Percentiles rank a stretch among this genome's conserved stretches.
These are phyloP conservation scores for Amblyjoppa proteus DNA, from an alignment of 2,888 invertebrate genomes.

Conservation along the genomic window DNA sequence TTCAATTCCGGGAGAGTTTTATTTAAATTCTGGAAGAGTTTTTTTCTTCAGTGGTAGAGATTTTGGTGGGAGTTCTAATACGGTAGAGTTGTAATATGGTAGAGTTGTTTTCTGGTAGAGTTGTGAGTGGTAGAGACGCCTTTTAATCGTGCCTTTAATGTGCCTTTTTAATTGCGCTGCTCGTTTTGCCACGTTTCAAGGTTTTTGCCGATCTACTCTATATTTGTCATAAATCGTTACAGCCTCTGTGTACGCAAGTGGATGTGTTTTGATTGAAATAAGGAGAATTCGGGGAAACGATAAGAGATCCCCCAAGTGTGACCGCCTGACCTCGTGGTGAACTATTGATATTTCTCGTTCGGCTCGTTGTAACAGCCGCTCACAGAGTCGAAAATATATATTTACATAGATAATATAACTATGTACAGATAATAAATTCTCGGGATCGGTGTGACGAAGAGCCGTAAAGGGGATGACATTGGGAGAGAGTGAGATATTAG, in stretches of 20 bases:
- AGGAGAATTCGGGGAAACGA: constrained; percentile 34
- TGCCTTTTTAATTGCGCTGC: too few relatives aligned
- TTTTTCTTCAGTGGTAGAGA: too few relatives aligned
- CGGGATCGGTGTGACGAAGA: constrained; percentile 20
- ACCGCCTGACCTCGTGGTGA: constrained; percentile 51
- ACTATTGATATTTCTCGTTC: constrained; percentile 60
- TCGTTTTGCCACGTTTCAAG: too few relatives aligned
- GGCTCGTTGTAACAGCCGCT: constrained; percentile 3
- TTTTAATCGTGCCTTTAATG: too few relatives aligned
- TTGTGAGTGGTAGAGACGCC: too few relatives aligned
- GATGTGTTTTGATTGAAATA: neutral
- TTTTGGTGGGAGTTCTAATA: too few relatives aligned
- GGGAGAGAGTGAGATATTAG: constrained; percentile 54
- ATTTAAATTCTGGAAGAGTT: too few relatives aligned
- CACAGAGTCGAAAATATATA: neutral
- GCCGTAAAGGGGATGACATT: constrained; percentile 35
- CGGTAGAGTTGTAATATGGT: too few relatives aligned
- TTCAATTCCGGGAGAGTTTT: too few relatives aligned
- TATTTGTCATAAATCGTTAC: constrained; percentile 11
- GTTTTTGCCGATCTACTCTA: neutral
- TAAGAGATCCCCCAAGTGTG: constrained; percentile 45
- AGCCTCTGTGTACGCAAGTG: neutral
- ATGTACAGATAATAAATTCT: constrained; percentile 23
- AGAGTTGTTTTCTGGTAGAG: too few relatives aligned
- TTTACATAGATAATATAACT: too few relatives aligned